phyloP scores from a whole-genome alignment of 2,888 invertebrate species.

The Catotricha subobsoleta region DNA sequence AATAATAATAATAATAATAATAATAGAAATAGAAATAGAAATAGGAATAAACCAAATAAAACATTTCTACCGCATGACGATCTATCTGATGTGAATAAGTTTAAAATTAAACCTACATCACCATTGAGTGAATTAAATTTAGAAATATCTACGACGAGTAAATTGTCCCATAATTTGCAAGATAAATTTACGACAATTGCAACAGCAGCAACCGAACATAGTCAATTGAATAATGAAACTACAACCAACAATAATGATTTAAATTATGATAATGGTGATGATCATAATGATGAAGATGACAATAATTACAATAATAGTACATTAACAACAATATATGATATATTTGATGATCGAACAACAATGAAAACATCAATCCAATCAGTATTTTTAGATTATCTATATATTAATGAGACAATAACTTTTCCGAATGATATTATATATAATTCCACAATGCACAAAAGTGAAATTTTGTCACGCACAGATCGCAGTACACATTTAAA shows the following conservation, averaged over 20 bases:
- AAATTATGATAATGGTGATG: not conserved
- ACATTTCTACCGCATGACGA: not conserved
- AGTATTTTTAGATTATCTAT: slow-evolving; percentile 5
- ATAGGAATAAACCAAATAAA: not conserved
- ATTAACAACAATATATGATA: not conserved
- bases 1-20: no score
- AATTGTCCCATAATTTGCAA: not conserved
- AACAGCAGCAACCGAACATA: not conserved
- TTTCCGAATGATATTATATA: slow-evolving; percentile 1
- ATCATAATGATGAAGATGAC: not conserved
- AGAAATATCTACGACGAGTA: not conserved
- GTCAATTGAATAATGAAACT: not conserved
- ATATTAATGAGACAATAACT: not conserved
- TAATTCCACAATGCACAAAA: not conserved
- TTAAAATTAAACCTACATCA: not conserved
- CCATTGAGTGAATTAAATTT: slow-evolving; percentile 4
- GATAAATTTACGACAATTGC: not conserved
- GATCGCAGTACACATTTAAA: slow-evolving; percentile 24
- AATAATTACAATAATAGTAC: not conserved
- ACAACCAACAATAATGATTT: not conserved
- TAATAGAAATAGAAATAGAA: no score
- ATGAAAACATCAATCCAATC: slow-evolving; percentile 4
- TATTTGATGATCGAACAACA: no score
- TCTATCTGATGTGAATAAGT: not conserved
- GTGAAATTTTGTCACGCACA: slow-evolving; percentile 21